phyloP scores from a whole-genome alignment of 1,140 invertebrate species.

The Drosophila insularis region DNA sequence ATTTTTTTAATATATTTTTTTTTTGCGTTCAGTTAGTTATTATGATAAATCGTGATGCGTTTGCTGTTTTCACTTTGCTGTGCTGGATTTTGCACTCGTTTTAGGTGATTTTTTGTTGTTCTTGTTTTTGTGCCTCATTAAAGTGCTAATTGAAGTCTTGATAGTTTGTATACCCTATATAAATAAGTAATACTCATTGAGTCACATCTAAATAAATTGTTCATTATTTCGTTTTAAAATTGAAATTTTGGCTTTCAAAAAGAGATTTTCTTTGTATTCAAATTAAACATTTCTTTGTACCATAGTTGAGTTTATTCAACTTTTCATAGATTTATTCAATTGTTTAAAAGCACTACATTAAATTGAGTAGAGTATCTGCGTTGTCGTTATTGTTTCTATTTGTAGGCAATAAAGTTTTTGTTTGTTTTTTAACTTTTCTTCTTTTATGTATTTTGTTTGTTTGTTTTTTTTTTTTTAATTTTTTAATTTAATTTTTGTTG shows the following conservation, averaged over 20 bases:
- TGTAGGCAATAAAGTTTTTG: slow-evolving; percentile 1
- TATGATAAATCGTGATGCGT: slow-evolving; percentile 59
- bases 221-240: too few relatives aligned
- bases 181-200: too few relatives aligned
- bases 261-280: too few relatives aligned
- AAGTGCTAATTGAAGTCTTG: slow-evolving; percentile 51
- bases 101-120: slow-evolving; percentile 24
- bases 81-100: slow-evolving; percentile 25
- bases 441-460: slow-evolving; percentile 3
- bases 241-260: too few relatives aligned
- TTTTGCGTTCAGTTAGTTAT: slow-evolving; percentile 10
- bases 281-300: too few relatives aligned
- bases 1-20: slow-evolving; percentile 26
- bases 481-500: slow-evolving; percentile 42
- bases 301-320: too few relatives aligned
- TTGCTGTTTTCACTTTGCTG: slow-evolving; percentile 66
- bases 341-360: too few relatives aligned
- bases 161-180: slow-evolving; percentile 26
- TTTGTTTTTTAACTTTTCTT: neutral
- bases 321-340: too few relatives aligned
- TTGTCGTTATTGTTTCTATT: neutral
- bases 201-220: too few relatives aligned
- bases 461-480: neutral
- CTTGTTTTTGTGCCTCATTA: slow-evolving; percentile 41
- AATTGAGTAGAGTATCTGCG: neutral